These are phyloP conservation scores for Diploscapter pachys DNA, from an alignment of 1,140 invertebrate species.

Conservation along the genomic window DNA sequence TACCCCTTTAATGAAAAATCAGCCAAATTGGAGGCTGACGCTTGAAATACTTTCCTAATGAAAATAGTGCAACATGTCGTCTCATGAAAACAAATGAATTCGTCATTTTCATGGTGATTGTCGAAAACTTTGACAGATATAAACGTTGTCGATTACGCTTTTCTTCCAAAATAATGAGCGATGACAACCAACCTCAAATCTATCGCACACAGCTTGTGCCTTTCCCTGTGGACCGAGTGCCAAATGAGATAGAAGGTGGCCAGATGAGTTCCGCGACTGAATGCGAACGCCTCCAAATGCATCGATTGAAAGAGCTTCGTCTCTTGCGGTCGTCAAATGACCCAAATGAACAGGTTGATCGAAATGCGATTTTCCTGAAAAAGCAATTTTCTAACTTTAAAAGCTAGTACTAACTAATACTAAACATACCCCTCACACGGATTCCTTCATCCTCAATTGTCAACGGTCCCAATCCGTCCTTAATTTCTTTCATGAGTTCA, in stretches of 20 bases:
- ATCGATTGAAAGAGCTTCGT: constrained; percentile 77
- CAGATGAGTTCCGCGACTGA: constrained; percentile 71
- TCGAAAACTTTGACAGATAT: background rate
- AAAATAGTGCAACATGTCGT: too few relatives aligned
- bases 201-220: constrained; percentile 74
- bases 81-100: too few relatives aligned
- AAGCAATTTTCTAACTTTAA: too few relatives aligned
- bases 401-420: too few relatives aligned
- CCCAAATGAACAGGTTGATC: constrained; percentile 80
- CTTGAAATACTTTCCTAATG: background rate
- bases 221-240: constrained; percentile 74
- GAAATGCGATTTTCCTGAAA: constrained; percentile 75
- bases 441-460: constrained; percentile 82
- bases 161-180: background rate
- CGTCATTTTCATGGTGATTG: background rate
- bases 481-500: constrained; percentile 46
- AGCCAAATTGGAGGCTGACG: background rate
- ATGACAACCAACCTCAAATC: constrained; percentile 65
- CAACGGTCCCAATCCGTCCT: constrained; percentile 90
- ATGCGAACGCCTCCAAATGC: constrained; percentile 81
- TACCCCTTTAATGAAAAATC: background rate
- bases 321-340: constrained; percentile 75
- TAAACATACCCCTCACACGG: constrained; percentile 66
- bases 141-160: background rate
- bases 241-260: constrained; percentile 72